Evolutionary conservation across 2,113 vertebrate species (phyloP).

Genomic region (Motacilla tschutschensis): DNA sequence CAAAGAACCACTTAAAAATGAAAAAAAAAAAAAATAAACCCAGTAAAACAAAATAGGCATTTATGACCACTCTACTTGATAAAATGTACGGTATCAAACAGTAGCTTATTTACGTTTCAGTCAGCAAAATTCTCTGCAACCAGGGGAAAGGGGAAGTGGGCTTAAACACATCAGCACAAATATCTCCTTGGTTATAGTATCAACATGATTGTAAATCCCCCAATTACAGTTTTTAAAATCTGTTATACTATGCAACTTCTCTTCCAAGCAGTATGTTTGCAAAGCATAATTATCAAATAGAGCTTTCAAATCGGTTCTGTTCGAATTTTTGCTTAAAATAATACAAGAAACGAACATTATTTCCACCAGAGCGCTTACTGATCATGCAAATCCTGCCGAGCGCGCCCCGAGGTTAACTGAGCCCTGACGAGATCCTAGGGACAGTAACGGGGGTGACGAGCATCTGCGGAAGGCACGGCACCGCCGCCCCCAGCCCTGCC

Average conservation of each 20-base stretch:
- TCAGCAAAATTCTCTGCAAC: not conserved
- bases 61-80: not conserved
- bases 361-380: not conserved
- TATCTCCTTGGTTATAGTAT: not conserved
- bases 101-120: not conserved
- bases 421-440: not conserved
- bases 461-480: not conserved
- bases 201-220: not conserved
- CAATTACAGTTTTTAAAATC: not conserved
- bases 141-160: not conserved
- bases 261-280: fast-evolving
- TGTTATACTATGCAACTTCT: fast-evolving
- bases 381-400: not conserved
- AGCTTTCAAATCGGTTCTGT: not conserved
- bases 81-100: not conserved
- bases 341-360: not conserved
- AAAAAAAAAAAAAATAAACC: not conserved
- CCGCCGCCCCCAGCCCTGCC: not conserved
- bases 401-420: not conserved
- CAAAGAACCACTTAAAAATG: not conserved
- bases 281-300: not conserved
- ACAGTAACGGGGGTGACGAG: fast-evolving
- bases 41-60: not conserved
- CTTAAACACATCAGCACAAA: not conserved
- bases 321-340: not conserved